Percentiles rank a stretch among this genome's conserved stretches.
These are phyloP conservation scores for Neria commutata DNA, from an alignment of 2,888 invertebrate genomes.

Conservation along the genomic window DNA sequence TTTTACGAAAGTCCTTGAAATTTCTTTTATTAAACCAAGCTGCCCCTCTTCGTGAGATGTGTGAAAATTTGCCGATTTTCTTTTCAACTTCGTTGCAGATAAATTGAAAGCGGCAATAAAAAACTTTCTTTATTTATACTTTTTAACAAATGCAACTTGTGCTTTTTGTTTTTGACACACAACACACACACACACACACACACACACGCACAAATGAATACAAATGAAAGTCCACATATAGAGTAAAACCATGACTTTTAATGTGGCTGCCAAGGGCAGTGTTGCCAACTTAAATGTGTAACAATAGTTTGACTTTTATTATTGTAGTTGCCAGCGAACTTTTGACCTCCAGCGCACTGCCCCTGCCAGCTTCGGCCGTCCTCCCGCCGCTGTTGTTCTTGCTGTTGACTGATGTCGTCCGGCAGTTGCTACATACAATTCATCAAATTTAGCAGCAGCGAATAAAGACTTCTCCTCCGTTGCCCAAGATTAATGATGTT, in stretches of 20 bases:
- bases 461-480: neutral
- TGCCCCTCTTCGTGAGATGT: no score
- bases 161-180: no score
- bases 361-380: no score
- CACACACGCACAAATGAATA: neutral
- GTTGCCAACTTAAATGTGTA: neutral
- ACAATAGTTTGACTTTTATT: neutral
- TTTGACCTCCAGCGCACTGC: conserved; percentile 2
- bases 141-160: neutral
- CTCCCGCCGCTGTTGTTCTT: no score
- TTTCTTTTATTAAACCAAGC: no score
- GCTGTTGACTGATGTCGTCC: neutral
- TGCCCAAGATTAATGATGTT: conserved; percentile 1
- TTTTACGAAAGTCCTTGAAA: no score
- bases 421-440: neutral
- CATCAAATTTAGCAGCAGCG: neutral
- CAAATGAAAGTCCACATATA: neutral
- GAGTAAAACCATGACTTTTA: neutral
- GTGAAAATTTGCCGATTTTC: no score
- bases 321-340: neutral
- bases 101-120: neutral
- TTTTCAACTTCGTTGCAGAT: no score
- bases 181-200: neutral
- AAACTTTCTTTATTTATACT: neutral
- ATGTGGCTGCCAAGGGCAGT: neutral